Conservation (phyloP, 2,113 vertebrate species). For the Cavia porcellus region DNA sequence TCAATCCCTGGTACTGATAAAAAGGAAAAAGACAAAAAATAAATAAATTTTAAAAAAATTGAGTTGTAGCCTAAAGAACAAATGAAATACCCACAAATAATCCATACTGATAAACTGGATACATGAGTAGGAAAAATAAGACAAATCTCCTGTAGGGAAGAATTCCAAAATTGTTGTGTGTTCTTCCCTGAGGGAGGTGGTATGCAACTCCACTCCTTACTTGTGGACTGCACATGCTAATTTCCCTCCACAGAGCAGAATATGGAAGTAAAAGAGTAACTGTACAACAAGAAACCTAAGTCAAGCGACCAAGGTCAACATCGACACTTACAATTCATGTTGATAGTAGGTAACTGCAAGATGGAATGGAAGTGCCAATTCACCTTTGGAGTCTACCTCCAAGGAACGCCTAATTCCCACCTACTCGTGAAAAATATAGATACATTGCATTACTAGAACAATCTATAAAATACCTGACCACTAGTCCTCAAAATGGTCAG, state of each 20-base stretch:
- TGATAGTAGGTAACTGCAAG: neutral
- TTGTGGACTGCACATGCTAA: neutral
- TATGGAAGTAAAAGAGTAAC: neutral
- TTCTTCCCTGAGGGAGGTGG: neutral
- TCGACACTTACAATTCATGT: neutral
- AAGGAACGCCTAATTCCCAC: neutral
- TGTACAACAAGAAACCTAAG: conserved; percentile 37
- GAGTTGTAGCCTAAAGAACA: conserved; percentile 7
- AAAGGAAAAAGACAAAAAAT: too few relatives aligned
- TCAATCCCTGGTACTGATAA: too few relatives aligned
- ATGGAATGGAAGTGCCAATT: neutral
- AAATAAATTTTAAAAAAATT: too few relatives aligned
- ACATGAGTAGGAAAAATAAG: neutral
- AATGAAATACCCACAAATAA: conserved; percentile 41
- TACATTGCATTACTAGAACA: neutral
- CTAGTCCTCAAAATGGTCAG: neutral
- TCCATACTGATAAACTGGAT: neutral
- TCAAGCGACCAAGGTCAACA: neutral
- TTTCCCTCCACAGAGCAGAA: neutral
- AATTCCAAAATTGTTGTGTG: conserved; percentile 9
- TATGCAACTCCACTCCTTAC: neutral
- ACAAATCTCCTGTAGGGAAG: neutral
- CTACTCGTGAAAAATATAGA: neutral
- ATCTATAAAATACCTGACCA: conserved; percentile 29
- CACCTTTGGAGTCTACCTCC: neutral